These are phyloP conservation scores for Pristionchus pacificus DNA, from an alignment of 1,140 invertebrate genomes.

Conservation along the genomic window DNA sequence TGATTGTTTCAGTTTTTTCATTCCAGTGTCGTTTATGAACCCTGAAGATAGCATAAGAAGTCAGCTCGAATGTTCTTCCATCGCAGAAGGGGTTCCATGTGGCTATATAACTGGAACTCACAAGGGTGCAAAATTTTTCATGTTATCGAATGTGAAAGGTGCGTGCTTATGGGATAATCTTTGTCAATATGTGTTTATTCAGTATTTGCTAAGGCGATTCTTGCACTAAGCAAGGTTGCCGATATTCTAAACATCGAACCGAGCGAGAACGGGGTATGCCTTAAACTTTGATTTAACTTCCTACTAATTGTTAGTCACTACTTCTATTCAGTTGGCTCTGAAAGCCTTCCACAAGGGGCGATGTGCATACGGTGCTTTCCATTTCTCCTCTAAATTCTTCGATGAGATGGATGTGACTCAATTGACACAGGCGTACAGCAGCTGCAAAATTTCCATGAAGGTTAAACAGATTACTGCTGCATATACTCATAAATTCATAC, in stretches of 20 bases:
- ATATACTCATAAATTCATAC: neutral
- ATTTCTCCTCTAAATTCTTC: conserved; percentile 4
- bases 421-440: neutral
- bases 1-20: too few relatives aligned
- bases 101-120: neutral
- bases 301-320: neutral
- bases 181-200: neutral
- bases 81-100: neutral
- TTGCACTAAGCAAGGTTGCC: neutral
- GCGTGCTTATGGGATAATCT: neutral
- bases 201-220: neutral
- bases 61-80: neutral
- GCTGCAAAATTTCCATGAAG: conserved; percentile 10
- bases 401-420: neutral
- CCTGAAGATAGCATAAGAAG: neutral
- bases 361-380: conserved; percentile 8
- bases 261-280: neutral
- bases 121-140: neutral
- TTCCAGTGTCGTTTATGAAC: neutral
- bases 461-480: neutral
- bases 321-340: neutral
- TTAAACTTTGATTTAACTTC: too few relatives aligned
- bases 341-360: neutral
- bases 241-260: neutral
- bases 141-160: neutral